A percentile compares a stretch with the other conserved stretches of the same genome.
These are phyloP conservation scores for Caiman crocodilus DNA, from an alignment of 2,797 vertebrate species.

Conservation along the genomic window DNA sequence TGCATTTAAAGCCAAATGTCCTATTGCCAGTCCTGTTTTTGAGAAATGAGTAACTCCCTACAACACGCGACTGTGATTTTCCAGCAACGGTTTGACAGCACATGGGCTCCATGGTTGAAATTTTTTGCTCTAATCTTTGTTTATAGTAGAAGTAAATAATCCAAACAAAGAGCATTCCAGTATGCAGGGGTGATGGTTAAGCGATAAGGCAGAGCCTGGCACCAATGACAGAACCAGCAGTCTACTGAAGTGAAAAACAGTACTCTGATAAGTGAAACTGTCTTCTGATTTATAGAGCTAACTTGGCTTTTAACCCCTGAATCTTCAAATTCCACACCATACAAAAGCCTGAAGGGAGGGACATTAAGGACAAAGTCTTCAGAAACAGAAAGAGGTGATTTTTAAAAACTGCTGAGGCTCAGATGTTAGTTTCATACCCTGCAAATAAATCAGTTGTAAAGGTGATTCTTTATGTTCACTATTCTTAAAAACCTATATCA, in stretches of 20 bases:
- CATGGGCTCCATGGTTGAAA: constrained; percentile 80
- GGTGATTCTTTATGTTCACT: neutral
- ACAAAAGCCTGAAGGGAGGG: constrained; percentile 23
- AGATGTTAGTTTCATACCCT: neutral
- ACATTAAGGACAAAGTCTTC: neutral
- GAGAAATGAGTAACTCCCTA: constrained; percentile 37
- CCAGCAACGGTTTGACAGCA: constrained; percentile 81
- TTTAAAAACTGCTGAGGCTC: neutral
- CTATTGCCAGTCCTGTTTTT: neutral
- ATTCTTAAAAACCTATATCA: neutral
- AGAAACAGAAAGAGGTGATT: neutral
- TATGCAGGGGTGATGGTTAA: constrained; percentile 78
- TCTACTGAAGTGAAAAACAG: constrained; percentile 80
- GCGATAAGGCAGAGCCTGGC: constrained; percentile 89
- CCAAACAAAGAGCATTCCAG: constrained; percentile 84
- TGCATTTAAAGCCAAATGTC: constrained; percentile 20
- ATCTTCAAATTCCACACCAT: constrained; percentile 48
- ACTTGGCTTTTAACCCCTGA: constrained; percentile 70
- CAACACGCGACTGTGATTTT: constrained; percentile 84
- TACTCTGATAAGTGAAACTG: constrained; percentile 78
- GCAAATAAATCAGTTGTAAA: neutral
- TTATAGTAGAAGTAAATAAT: constrained; percentile 91
- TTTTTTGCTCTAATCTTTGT: constrained; percentile 92
- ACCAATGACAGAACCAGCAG: constrained; percentile 84
- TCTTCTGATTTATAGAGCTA: constrained; percentile 80